These are phyloP conservation scores for Noturus placidus DNA, from an alignment of 2,113 vertebrate genomes.

Conservation along the genomic window DNA sequence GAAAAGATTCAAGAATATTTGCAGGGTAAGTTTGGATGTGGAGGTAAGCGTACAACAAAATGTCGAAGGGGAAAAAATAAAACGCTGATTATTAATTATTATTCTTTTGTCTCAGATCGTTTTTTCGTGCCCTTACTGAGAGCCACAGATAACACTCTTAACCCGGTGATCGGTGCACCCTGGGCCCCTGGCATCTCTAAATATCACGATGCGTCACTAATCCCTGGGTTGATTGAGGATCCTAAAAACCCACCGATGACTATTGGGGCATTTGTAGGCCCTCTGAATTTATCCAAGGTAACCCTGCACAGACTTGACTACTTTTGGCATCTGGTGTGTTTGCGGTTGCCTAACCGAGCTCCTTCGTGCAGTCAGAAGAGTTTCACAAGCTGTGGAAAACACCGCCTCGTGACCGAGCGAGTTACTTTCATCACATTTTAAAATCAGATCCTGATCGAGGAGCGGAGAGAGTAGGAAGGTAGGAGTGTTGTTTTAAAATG, in stretches of 20 bases:
- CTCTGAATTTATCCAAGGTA: conserved; percentile 79
- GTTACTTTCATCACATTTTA: conserved; percentile 79
- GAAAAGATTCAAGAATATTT: conserved; percentile 84
- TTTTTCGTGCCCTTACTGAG: conserved; percentile 90
- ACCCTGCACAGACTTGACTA: background rate
- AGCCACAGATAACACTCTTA: conserved; percentile 88
- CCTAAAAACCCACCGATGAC: conserved; percentile 85
- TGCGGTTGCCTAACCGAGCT: background rate
- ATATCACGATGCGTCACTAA: background rate
- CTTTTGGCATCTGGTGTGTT: background rate
- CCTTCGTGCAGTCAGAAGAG: conserved; percentile 80
- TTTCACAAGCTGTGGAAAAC: conserved; percentile 93
- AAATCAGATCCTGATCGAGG: conserved; percentile 93
- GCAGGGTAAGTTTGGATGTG: conserved; percentile 77
- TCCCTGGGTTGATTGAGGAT: conserved; percentile 75
- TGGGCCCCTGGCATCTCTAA: conserved; percentile 74
- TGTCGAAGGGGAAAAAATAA: background rate
- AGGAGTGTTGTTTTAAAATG: background rate
- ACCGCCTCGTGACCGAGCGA: conserved; percentile 83
- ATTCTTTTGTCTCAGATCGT: conserved; percentile 72
- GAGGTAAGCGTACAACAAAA: background rate
- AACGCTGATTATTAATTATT: background rate
- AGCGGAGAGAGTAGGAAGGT: conserved; percentile 86
- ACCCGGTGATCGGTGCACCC: conserved; percentile 82
- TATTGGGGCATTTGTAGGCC: conserved; percentile 88